Evolutionary conservation across 2,888 invertebrate species (phyloP).

Genomic region (Sthenelais limicola): DNA sequence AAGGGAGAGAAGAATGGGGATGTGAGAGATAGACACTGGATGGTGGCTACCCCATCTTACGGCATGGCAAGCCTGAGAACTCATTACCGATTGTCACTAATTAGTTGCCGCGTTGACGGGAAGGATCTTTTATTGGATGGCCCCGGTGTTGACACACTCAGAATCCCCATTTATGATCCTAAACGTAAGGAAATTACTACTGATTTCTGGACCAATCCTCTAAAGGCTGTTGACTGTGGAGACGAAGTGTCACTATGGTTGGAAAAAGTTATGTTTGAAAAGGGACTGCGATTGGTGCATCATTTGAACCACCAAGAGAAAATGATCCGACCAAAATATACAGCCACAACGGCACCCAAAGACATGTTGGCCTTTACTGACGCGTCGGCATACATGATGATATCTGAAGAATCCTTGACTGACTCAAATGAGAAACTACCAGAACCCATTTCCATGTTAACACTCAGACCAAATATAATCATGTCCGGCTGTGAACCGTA

Average conservation of each 20-base stretch:
- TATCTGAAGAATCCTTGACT: neutral
- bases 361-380: slow-evolving; percentile 15
- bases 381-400: slow-evolving; percentile 19
- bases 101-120: neutral
- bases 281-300: slow-evolving; percentile 51
- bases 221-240: slow-evolving; percentile 56
- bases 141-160: neutral
- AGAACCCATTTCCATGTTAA: slow-evolving; percentile 21
- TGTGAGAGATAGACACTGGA: neutral
- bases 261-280: slow-evolving; percentile 55
- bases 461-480: slow-evolving; percentile 24
- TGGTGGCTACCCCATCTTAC: slow-evolving; percentile 9
- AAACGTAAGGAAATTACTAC: slow-evolving; percentile 4
- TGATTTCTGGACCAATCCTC: neutral
- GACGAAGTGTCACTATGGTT: slow-evolving; percentile 62
- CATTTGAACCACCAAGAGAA: slow-evolving; percentile 8
- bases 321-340: neutral
- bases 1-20: slow-evolving; percentile 5
- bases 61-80: slow-evolving; percentile 3
- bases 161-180: slow-evolving; percentile 3
- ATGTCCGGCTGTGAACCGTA: slow-evolving; percentile 1
- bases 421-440: slow-evolving; percentile 3
- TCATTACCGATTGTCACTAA: slow-evolving; percentile 23
- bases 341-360: neutral
- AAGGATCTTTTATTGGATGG: neutral